A percentile compares a stretch with the other conserved stretches of the same genome.
Evolutionary conservation across 2,888 invertebrate genomes (phyloP).

Genomic region (Diadromus collaris): DNA sequence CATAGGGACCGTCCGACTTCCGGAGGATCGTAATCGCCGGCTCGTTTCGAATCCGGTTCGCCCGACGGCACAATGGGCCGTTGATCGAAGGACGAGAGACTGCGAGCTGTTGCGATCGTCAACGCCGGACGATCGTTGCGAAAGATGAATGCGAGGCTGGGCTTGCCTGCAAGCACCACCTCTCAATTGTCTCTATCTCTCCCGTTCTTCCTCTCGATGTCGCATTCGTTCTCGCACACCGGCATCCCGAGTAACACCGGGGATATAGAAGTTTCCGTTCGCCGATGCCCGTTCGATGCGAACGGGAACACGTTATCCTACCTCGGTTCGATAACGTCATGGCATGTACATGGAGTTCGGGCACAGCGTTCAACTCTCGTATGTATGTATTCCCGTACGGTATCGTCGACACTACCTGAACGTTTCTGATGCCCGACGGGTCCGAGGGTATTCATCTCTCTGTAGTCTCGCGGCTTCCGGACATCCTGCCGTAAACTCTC

Average conservation of each 20-base stretch:
- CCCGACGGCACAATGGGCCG: constrained; percentile 48
- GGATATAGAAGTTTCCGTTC: constrained; percentile 57
- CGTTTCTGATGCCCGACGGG: constrained; percentile 48
- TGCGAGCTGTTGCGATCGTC: constrained; percentile 42
- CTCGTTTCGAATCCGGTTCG: constrained; percentile 57
- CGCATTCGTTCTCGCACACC: constrained; percentile 42
- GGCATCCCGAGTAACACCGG: constrained; percentile 30
- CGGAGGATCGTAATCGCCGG: constrained; percentile 58
- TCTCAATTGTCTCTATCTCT: constrained; percentile 1
- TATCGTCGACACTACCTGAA: constrained; percentile 35
- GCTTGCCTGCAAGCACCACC: constrained; percentile 48
- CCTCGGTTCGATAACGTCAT: constrained; percentile 56
- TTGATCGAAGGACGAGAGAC: constrained; percentile 55
- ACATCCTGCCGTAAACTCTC: constrained; percentile 50
- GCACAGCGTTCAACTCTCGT: constrained; percentile 28
- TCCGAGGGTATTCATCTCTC: constrained; percentile 44
- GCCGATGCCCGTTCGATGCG: constrained; percentile 51
- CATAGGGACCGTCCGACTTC: constrained; percentile 49
- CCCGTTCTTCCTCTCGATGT: constrained; percentile 18
- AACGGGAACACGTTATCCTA: constrained; percentile 55
- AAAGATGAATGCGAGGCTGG: constrained; percentile 58
- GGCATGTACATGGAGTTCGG: constrained; percentile 40
- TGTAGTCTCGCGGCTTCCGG: constrained; percentile 31
- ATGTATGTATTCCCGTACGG: constrained; percentile 29
- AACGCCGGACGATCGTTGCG: constrained; percentile 55